A percentile compares a stretch with the other conserved stretches of the same genome.
Conservation (phyloP, 2,797 vertebrate genomes). For the Pampus argenteus region DNA sequence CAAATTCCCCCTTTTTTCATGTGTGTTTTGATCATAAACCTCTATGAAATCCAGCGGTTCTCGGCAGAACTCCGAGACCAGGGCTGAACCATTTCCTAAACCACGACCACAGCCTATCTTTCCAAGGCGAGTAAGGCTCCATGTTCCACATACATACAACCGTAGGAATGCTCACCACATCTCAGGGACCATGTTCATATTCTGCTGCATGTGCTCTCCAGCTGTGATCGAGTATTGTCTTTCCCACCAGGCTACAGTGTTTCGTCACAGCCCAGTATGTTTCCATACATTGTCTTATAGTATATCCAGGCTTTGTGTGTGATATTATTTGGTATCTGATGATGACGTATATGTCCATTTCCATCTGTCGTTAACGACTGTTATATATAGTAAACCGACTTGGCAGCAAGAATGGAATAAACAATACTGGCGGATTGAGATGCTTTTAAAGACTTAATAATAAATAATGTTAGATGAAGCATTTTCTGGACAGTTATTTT, state of each 20-base stretch:
- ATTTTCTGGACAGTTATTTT: slow-evolving; percentile 23
- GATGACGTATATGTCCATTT: slow-evolving; percentile 4
- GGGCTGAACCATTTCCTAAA: slow-evolving; percentile 83
- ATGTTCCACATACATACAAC: slow-evolving; percentile 83
- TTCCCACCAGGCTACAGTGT: slow-evolving; percentile 59
- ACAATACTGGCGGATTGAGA: background rate
- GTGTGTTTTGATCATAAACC: slow-evolving; percentile 77
- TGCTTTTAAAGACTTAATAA: slow-evolving; percentile 16
- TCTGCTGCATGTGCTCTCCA: slow-evolving; percentile 85
- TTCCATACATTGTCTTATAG: slow-evolving; percentile 32
- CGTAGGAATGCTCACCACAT: slow-evolving; percentile 84
- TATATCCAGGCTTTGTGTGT: background rate
- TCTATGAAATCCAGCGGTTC: slow-evolving; percentile 73
- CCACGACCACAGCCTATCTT: slow-evolving; percentile 82
- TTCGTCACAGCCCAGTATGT: slow-evolving; percentile 44
- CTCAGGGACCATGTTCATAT: slow-evolving; percentile 76
- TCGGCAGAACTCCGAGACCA: slow-evolving; percentile 73
- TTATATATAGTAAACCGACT: background rate
- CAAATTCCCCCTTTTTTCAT: slow-evolving; percentile 68
- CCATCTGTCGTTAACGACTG: slow-evolving; percentile 4
- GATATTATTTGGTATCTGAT: background rate
- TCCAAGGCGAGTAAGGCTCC: slow-evolving; percentile 78
- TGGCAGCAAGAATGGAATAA: background rate
- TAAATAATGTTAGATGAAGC: background rate
- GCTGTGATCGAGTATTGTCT: slow-evolving; percentile 79